These are phyloP conservation scores for Hippocampus mohnikei DNA, from an alignment of 2,113 vertebrate species.

Conservation along the genomic window DNA sequence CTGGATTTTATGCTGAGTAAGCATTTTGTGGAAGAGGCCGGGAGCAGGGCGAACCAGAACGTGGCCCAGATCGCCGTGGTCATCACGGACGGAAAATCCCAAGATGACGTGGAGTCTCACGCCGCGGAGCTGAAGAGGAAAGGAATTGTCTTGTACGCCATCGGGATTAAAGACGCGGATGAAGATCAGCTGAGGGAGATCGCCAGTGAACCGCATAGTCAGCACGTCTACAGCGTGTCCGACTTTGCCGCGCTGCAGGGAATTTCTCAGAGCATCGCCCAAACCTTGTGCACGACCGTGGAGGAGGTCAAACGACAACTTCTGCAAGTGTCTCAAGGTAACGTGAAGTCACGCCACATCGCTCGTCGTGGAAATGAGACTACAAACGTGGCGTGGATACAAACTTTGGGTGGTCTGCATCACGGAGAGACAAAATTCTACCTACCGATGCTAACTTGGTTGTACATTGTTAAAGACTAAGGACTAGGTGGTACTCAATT, in stretches of 20 bases:
- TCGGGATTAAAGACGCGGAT: slow-evolving; percentile 80
- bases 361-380: background rate
- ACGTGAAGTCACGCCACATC: background rate
- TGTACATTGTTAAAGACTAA: too few relatives aligned
- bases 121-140: slow-evolving; percentile 68
- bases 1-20: slow-evolving; percentile 78
- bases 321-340: slow-evolving; percentile 49
- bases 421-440: background rate
- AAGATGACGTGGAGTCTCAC: slow-evolving; percentile 59
- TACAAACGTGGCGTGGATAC: background rate
- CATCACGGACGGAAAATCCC: slow-evolving; percentile 72
- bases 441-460: too few relatives aligned
- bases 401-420: background rate
- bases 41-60: slow-evolving; percentile 75
- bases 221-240: slow-evolving; percentile 65
- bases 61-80: slow-evolving; percentile 68
- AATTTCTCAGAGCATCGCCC: slow-evolving; percentile 63
- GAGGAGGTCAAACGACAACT: slow-evolving; percentile 62
- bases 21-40: slow-evolving; percentile 78
- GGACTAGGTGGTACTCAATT: too few relatives aligned
- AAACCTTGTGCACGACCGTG: slow-evolving; percentile 70
- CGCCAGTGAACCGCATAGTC: slow-evolving; percentile 57
- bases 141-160: slow-evolving; percentile 75
- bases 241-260: slow-evolving; percentile 68
- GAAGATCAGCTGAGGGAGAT: slow-evolving; percentile 70